phyloP scores from a whole-genome alignment of 2,113 vertebrate genomes.

The Eretmochelys imbricata region DNA sequence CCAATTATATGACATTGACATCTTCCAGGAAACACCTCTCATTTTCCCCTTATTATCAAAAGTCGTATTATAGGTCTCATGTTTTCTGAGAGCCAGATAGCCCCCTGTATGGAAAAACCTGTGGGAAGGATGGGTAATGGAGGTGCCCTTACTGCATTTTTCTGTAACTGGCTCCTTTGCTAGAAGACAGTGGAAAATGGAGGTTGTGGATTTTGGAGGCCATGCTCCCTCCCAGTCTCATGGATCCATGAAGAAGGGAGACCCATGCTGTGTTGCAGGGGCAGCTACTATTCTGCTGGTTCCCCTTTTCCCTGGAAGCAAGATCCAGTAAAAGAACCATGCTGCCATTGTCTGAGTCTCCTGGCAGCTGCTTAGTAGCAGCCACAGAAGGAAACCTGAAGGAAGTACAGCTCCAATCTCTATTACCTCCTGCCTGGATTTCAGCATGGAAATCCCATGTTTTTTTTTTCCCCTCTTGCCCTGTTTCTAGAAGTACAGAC shows the following conservation, averaged over 20 bases:
- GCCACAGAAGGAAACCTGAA: background rate
- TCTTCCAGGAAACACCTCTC: accelerated
- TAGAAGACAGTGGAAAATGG: background rate
- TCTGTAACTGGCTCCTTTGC: background rate
- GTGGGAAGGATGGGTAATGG: background rate
- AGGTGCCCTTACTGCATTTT: background rate
- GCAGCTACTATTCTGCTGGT: background rate
- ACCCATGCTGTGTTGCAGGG: background rate
- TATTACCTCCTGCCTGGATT: background rate
- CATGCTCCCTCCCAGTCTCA: background rate
- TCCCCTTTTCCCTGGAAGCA: background rate
- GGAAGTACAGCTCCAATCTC: background rate
- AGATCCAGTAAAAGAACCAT: background rate
- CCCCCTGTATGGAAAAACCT: background rate
- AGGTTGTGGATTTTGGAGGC: background rate
- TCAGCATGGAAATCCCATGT: background rate
- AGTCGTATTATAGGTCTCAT: background rate
- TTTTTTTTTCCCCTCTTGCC: background rate
- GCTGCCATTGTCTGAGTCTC: background rate
- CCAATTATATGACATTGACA: accelerated
- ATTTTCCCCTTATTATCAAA: background rate
- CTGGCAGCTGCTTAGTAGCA: background rate
- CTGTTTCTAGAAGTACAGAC: constrained; percentile 22
- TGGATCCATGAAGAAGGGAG: background rate
- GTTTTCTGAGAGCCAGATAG: background rate